Evolutionary conservation across 2,888 invertebrate genomes (phyloP), one percentile per base, ranked within the genome.

Genomic region (Clepsis dumicolana): DNA sequence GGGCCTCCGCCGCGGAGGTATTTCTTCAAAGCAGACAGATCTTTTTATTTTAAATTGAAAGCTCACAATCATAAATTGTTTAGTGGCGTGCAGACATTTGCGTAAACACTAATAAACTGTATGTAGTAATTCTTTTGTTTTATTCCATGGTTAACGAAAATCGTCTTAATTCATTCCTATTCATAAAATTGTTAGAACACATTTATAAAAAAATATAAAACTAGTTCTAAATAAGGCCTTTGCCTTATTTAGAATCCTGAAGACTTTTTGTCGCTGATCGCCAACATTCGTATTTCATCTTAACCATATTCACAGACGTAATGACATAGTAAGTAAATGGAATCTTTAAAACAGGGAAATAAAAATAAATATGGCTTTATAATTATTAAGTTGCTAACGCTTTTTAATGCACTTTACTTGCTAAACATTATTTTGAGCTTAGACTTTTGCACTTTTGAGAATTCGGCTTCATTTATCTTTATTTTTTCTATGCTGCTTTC

Each of bases 11-110:
- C 21, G 18, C 24, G 18, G 50, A n/a, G n/a, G n/a, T 14, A 35
- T 14, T n/a, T 41, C 56, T 74, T 72, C 57, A 63, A 50, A 56
- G 74, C 70, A 12, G 64, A 75, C 56, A 71, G 65, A 24, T 72
- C 74, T 24, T 80, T 79, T 69, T 74, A 74, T 60, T 79, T 73
- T 69, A 70, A 74, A 56, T 70, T 80, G 16, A 74, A 70, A 68
- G 16, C 61, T 10, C 70, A 74, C 8, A 44, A 60, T 14, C 44
- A 56, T 1, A 38, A 60, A 16, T 48, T 78, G 14, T 78, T 79
- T 57, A 74, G 66, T 50, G 79, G 79, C 65, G 63, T 73, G 2
- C 10, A 32, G n/a, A 24, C 38, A 38, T 57, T 57, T 21, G 12
- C 0, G n/a, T 57, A 5, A 25, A 25, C 4, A 52, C 1, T 14